Conservation (phyloP, 2,888 invertebrate genomes). For the Aspidiotus destructor region DNA sequence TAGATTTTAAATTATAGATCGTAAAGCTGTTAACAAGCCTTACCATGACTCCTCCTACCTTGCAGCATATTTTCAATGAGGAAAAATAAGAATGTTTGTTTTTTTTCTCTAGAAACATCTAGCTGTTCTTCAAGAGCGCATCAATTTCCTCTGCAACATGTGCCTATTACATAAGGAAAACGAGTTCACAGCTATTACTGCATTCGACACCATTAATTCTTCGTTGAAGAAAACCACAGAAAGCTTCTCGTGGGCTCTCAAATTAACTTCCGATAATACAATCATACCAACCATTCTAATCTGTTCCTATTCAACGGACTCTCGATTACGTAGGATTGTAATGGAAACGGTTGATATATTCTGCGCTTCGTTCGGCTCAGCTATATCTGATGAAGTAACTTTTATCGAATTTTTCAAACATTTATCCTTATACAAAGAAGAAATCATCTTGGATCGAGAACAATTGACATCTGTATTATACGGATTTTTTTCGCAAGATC, state of each 20-base stretch:
- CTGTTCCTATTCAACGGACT: constrained; percentile 50
- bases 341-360: constrained; percentile 48
- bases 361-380: constrained; percentile 34
- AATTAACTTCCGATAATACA: constrained; percentile 43
- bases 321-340: constrained; percentile 49
- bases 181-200: not conserved
- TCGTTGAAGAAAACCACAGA: constrained; percentile 14
- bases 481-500: constrained; percentile 37
- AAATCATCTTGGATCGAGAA: constrained; percentile 56
- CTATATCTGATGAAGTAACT: constrained; percentile 6
- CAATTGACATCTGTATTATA: constrained; percentile 47
- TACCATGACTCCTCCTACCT: not conserved
- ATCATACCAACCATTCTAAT: constrained; percentile 49
- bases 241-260: constrained; percentile 40
- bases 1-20: not conserved
- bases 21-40: not conserved
- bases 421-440: constrained; percentile 47
- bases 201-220: constrained; percentile 13
- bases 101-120: constrained; percentile 13
- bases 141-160: constrained; percentile 26
- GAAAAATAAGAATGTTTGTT: not conserved
- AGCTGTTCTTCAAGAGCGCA: not conserved
- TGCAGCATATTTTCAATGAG: no score
- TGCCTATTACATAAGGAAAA: constrained; percentile 8
- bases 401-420: constrained; percentile 43